Percentiles rank a stretch among this genome's conserved stretches.
These are phyloP conservation scores for Sinocyclocheilus anshuiensis DNA, from an alignment of 2,113 vertebrate species.

Conservation along the genomic window DNA sequence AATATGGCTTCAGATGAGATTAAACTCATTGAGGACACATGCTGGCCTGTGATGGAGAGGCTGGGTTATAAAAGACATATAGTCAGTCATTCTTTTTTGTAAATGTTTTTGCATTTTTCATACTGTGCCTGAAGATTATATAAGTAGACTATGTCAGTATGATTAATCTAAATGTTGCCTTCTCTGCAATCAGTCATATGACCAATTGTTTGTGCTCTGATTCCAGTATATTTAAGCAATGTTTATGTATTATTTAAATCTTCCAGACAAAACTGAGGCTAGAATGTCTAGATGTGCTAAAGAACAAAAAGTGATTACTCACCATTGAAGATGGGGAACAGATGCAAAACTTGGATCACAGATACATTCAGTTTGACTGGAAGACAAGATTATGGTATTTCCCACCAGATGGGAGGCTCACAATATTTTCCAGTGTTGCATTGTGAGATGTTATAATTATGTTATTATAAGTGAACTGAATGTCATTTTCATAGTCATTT, in stretches of 20 bases:
- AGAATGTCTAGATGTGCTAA: not conserved
- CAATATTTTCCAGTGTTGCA: not conserved
- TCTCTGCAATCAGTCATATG: not conserved
- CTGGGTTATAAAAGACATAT: conserved; percentile 82
- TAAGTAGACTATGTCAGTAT: not conserved
- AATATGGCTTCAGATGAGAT: conserved; percentile 80
- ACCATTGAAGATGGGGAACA: conserved; percentile 8
- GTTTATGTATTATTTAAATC: conserved; percentile 9
- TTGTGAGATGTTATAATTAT: conserved; percentile 29
- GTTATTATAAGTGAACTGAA: not conserved
- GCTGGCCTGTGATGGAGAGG: conserved; percentile 79
- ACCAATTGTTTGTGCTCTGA: not conserved
- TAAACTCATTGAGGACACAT: conserved; percentile 79
- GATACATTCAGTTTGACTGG: not conserved
- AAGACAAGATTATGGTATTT: conserved; percentile 15
- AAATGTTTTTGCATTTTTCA: conserved; percentile 12
- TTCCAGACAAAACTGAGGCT: not conserved
- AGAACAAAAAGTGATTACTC: not conserved
- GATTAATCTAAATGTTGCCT: not conserved
- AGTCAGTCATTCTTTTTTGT: conserved; percentile 7
- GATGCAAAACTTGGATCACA: conserved; percentile 3
- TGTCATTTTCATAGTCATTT: not conserved
- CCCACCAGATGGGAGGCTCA: not conserved
- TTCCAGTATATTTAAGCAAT: not conserved
- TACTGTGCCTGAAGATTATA: not conserved